Evolutionary conservation across 2,113 vertebrate genomes (phyloP).

Genomic region (Dissostichus mawsoni): DNA sequence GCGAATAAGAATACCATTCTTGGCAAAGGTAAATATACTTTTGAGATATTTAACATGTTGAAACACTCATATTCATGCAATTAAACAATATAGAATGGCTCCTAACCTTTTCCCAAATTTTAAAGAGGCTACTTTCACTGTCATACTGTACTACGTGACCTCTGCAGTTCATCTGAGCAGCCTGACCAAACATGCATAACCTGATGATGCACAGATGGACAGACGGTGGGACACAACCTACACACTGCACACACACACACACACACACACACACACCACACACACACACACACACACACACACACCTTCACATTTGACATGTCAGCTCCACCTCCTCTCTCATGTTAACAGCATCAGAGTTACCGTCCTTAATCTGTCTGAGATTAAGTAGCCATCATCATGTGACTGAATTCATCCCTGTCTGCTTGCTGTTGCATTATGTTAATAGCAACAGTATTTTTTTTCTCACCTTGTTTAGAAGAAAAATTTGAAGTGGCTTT

Average conservation of each 20-base stretch:
- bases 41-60: neutral
- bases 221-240: constrained; percentile 9
- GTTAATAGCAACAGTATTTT: too few relatives aligned
- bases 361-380: constrained; percentile 24
- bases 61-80: neutral
- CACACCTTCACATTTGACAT: neutral
- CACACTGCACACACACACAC: neutral
- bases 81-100: neutral
- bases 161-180: constrained; percentile 19
- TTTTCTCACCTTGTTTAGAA: neutral
- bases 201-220: constrained; percentile 40
- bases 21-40: neutral
- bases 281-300: constrained; percentile 16
- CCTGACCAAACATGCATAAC: constrained; percentile 35
- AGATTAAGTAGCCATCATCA: constrained; percentile 43
- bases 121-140: neutral
- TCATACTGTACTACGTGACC: constrained; percentile 21
- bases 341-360: constrained; percentile 25
- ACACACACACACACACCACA: constrained; percentile 16
- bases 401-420: constrained; percentile 12
- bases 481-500: neutral
- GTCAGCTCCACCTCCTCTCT: constrained; percentile 1
- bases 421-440: neutral
- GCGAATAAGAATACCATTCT: too few relatives aligned
- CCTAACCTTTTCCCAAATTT: neutral